phyloP scores from a whole-genome alignment of 2,113 vertebrate genomes.

The Enhydra lutris region DNA sequence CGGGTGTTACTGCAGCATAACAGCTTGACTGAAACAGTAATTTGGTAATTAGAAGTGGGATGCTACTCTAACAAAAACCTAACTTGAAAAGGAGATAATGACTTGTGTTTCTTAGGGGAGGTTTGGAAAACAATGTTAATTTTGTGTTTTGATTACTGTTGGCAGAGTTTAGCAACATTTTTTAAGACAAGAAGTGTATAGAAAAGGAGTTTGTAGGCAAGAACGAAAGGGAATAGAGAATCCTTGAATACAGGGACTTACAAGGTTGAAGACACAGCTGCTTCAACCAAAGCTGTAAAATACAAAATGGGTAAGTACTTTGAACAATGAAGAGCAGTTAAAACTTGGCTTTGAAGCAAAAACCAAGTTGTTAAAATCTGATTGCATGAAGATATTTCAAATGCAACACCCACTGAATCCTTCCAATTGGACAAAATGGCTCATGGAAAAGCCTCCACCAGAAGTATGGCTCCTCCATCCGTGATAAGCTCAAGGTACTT shows the following conservation, averaged over 20 bases:
- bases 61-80: neutral
- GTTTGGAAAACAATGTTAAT: neutral
- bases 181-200: neutral
- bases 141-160: neutral
- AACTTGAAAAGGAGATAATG: neutral
- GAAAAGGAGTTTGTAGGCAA: neutral
- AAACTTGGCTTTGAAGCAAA: neutral
- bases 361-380: slow-evolving; percentile 16
- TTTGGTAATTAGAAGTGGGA: neutral
- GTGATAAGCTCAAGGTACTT: neutral
- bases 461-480: neutral
- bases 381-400: slow-evolving; percentile 14
- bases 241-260: neutral
- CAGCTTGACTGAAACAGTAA: slow-evolving; percentile 16
- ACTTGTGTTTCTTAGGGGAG: neutral
- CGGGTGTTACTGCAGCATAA: neutral
- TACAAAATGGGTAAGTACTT: neutral
- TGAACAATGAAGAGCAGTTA: neutral
- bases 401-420: neutral
- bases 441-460: slow-evolving; percentile 4
- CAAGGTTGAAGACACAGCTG: neutral
- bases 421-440: neutral
- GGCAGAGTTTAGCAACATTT: slow-evolving; percentile 3
- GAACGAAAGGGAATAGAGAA: slow-evolving; percentile 22
- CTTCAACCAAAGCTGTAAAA: neutral